Base-by-base conservation (phyloP, 2,797 vertebrate species). In the Sibirionetta formosa region DNA sequence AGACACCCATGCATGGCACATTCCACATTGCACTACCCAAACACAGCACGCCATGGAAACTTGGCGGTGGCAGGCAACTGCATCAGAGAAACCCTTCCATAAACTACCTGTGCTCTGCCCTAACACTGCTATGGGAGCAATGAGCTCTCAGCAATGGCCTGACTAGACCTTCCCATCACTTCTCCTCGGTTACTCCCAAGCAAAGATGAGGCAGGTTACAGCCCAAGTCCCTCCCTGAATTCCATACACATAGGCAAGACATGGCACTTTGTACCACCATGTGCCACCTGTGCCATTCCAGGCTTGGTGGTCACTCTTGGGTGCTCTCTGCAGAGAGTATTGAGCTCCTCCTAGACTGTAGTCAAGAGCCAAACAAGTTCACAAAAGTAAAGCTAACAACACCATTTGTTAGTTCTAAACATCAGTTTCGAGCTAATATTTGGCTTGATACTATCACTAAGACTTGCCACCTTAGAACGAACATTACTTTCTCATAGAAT, bases 401-500 rank as follows among this genome's bases (percentile, higher is more conserved):
- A 33, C 61, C 24, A 15, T 12, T 35, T 3, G 14, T 0, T 11
- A 20, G 2, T 14, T 2, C 58, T 38, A 76, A 64, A 60, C 60
- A 40, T 3, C 33, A 53, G 14, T 35, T 15, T 29, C 26, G 26
- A 29, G 38, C n/a, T 8, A 14, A 17, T 7, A 60, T 35, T 9
- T 16, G 23, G 2, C 12, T 3, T 20, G 33, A 1, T 6, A 27
- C 0, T 4, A 15, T 2, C 38, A 4, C 72, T 23, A 14, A 20
- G 20, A 20, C 3, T 48, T 20, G 7, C 11, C 65, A 11, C 57
- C 8, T 3, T 0, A 12, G 3, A 2, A 10, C 0, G 3, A 16
- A 4, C 1, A 10, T 0, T 1, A 17, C 7, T 22, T 13, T 2
- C 35, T 1, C 7, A 1, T 1, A 2, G 24, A 24, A 57, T 0